These are phyloP conservation scores for Xiphophorus maculatus DNA, from an alignment of 2,113 vertebrate genomes.

Conservation along the genomic window DNA sequence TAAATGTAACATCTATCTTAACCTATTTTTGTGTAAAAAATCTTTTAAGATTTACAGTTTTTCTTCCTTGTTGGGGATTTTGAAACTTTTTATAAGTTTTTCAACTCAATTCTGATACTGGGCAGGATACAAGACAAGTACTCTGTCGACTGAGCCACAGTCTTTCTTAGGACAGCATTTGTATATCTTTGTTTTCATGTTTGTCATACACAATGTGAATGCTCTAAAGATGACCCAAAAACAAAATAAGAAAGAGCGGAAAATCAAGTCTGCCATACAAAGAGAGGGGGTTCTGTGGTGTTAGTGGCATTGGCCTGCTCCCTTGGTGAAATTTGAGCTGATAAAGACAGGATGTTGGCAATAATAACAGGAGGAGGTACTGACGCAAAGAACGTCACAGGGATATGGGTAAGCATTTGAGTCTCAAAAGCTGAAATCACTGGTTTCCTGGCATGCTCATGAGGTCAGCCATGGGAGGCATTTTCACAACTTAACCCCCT, in stretches of 20 bases:
- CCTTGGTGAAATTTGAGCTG: constrained; percentile 61
- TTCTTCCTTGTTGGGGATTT: neutral
- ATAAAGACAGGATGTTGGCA: constrained; percentile 66
- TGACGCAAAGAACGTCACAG: constrained; percentile 20
- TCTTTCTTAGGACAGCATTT: neutral
- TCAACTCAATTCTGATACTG: no score
- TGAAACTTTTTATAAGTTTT: neutral
- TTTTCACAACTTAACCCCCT: constrained; percentile 50
- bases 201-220: neutral
- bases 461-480: constrained; percentile 57
- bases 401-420: constrained; percentile 24
- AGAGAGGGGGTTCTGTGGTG: constrained; percentile 25
- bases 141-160: neutral
- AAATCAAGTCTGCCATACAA: constrained; percentile 23
- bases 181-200: no score
- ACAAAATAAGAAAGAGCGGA: neutral
- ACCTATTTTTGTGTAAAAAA: no score
- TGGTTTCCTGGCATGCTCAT: constrained; percentile 65
- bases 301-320: constrained; percentile 7
- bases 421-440: constrained; percentile 61
- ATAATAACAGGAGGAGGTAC: constrained; percentile 24
- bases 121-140: neutral
- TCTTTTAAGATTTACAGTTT: no score
- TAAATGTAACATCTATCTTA: no score
- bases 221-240: neutral